phyloP scores from a whole-genome alignment of 2,888 invertebrate species.

The Acanthosepion lycidas region DNA sequence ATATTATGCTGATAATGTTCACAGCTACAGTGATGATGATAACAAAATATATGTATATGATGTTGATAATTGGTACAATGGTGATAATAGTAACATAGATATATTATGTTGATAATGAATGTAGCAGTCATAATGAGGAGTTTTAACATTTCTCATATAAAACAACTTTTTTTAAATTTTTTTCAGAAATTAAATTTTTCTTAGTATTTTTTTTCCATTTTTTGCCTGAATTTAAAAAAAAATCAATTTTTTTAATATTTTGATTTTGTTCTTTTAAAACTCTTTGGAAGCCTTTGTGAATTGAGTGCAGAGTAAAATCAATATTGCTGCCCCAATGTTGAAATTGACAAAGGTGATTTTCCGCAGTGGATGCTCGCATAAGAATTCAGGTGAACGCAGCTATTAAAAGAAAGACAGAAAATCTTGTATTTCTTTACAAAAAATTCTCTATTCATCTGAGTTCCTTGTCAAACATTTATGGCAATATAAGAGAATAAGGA shows the following conservation, averaged over 20 bases:
- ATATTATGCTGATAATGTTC: too few relatives aligned
- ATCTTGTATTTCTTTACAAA: neutral
- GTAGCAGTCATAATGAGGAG: neutral
- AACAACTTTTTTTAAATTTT: neutral
- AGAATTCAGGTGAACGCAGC: neutral
- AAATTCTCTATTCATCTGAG: neutral
- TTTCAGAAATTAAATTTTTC: neutral
- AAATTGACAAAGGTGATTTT: neutral
- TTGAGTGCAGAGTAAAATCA: constrained; percentile 11
- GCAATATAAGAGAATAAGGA: neutral
- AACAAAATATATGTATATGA: too few relatives aligned
- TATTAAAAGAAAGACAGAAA: neutral
- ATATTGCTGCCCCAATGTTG: neutral
- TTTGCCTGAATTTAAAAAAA: neutral
- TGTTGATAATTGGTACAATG: too few relatives aligned
- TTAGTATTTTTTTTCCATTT: neutral
- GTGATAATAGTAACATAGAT: too few relatives aligned
- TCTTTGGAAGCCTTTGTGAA: neutral
- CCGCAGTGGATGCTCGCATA: neutral
- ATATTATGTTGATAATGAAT: neutral
- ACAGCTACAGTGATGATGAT: too few relatives aligned
- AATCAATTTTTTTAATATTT: neutral
- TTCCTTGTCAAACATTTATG: neutral
- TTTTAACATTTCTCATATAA: neutral
- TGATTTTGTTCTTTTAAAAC: neutral